phyloP scores from a whole-genome alignment of 2,888 invertebrate species.

The Chrysolina americana region DNA sequence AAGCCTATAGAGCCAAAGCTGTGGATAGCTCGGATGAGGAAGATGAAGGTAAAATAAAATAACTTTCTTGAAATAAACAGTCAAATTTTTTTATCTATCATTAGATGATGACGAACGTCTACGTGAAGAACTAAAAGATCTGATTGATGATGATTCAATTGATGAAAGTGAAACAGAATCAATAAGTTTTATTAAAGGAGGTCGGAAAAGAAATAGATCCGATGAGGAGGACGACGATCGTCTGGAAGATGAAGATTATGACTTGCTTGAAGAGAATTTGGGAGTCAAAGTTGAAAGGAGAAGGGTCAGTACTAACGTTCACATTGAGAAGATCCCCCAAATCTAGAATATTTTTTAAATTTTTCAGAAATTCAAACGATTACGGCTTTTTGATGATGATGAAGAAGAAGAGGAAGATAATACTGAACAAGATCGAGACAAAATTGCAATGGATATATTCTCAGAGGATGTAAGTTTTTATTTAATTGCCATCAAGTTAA shows the following conservation, averaged over 20 bases:
- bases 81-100: constrained; percentile 37
- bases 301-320: constrained; percentile 75
- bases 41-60: constrained; percentile 78
- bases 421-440: constrained; percentile 83
- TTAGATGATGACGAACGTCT: constrained; percentile 88
- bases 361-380: constrained; percentile 43
- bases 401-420: no score
- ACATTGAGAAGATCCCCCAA: neutral
- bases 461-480: constrained; percentile 83
- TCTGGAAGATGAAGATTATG: no score
- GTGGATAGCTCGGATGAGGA: constrained; percentile 92
- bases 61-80: neutral
- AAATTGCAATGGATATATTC: constrained; percentile 91
- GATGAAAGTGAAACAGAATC: constrained; percentile 90
- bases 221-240: no score
- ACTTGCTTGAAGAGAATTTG: no score
- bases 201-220: no score
- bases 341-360: constrained; percentile 31
- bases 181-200: constrained; percentile 53
- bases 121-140: constrained; percentile 91
- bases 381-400: no score
- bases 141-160: constrained; percentile 95
- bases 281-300: no score
- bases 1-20: constrained; percentile 83
- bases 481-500: neutral